Conservation (phyloP, 2,113 vertebrate species). For the Sterna hirundo region DNA sequence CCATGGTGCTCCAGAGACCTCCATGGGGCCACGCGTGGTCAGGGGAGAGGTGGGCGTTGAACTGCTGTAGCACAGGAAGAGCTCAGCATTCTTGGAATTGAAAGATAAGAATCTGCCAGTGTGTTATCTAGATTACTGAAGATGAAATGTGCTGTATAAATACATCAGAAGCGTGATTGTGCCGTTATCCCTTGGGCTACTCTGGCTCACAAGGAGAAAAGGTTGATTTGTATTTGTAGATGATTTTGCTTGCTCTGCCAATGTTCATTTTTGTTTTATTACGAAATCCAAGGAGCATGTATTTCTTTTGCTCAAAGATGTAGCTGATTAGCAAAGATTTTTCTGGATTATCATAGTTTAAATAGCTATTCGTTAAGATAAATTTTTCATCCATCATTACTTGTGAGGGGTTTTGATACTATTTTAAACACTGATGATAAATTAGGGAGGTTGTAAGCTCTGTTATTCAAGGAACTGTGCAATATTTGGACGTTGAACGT, state of each 20-base stretch:
- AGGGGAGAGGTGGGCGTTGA: not conserved
- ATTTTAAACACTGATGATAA: constrained; percentile 11
- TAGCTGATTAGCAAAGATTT: not conserved
- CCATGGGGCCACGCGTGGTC: accelerated
- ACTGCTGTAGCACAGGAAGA: not conserved
- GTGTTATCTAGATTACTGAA: constrained; percentile 44
- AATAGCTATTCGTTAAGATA: not conserved
- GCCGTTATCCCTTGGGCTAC: constrained; percentile 35
- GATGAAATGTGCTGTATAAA: constrained; percentile 41
- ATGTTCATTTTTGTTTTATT: constrained; percentile 4
- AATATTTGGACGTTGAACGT: not conserved
- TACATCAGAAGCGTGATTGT: not conserved
- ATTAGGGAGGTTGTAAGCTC: not conserved
- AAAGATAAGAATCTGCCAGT: not conserved
- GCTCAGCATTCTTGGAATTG: not conserved
- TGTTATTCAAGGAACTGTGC: not conserved
- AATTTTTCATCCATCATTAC: not conserved
- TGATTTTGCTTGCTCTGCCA: constrained; percentile 27
- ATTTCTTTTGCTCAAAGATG: not conserved
- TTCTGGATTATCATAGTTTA: not conserved
- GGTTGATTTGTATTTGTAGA: constrained; percentile 52
- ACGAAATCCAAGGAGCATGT: not conserved
- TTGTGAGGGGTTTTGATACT: not conserved
- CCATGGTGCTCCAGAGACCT: not conserved
- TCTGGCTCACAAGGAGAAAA: constrained; percentile 42